Evolutionary conservation across 2,888 invertebrate species (phyloP).

Genomic region (Lithophane leautieri): DNA sequence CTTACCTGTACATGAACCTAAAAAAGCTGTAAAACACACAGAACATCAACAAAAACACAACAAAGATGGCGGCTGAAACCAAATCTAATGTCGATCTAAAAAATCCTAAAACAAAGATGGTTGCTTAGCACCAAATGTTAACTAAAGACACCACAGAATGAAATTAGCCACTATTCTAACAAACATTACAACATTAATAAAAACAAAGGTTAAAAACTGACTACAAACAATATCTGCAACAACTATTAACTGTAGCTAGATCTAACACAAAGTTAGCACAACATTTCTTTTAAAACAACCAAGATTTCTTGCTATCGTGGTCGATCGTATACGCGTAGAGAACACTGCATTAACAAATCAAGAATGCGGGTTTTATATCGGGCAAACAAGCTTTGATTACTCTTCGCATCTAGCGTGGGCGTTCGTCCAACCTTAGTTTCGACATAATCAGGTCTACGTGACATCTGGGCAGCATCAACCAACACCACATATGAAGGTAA

Average conservation of each 20-base stretch:
- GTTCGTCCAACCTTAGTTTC: neutral
- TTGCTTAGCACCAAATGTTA: neutral
- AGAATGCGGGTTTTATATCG: neutral
- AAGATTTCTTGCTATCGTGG: neutral
- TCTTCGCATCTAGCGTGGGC: neutral
- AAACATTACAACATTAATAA: conserved; percentile 1
- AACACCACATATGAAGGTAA: neutral
- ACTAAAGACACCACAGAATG: neutral
- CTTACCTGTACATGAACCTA: conserved; percentile 11
- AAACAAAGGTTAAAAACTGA: neutral
- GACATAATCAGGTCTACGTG: neutral
- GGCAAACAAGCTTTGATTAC: neutral
- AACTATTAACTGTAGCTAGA: neutral
- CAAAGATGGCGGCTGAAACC: neutral
- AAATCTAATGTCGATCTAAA: too few species aligned
- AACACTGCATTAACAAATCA: conserved; percentile 3
- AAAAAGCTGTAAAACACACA: conserved; percentile 26
- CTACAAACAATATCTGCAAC: neutral
- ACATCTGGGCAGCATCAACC: neutral
- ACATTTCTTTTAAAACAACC: too few species aligned
- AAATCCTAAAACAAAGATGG: neutral
- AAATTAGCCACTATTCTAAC: conserved; percentile 5
- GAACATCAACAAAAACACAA: conserved; percentile 5
- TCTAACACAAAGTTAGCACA: conserved; percentile 26
- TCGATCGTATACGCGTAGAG: neutral